phyloP scores from a whole-genome alignment of 1,140 invertebrate genomes.

The Papilio helenus region DNA sequence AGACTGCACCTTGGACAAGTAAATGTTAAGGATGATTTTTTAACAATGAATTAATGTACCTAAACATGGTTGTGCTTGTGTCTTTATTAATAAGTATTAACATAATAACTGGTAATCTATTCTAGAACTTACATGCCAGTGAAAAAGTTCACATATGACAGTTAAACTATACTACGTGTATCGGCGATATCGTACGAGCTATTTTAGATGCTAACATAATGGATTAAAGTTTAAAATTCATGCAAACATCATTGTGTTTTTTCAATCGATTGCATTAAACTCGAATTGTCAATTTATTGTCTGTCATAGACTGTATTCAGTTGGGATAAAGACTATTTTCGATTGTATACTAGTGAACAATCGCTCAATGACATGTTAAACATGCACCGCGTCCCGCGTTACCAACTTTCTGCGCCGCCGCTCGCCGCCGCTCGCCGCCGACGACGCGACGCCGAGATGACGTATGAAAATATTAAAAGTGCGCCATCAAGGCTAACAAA shows the following conservation, averaged over 20 bases:
- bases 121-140: background rate
- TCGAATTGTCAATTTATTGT: background rate
- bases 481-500: constrained; percentile 10
- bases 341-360: background rate
- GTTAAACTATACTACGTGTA: background rate
- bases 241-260: background rate
- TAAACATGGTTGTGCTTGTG: background rate
- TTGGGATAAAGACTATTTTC: background rate
- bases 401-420: constrained; percentile 8
- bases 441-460: constrained; percentile 5
- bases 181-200: background rate
- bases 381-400: constrained; percentile 17
- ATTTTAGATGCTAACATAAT: constrained; percentile 3
- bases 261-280: constrained; percentile 17
- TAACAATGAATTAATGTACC: background rate
- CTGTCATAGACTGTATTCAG: background rate
- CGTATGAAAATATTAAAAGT: constrained; percentile 6
- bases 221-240: constrained; percentile 15
- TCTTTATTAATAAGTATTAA: background rate
- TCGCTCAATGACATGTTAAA: constrained; percentile 36
- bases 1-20: no score
- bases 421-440: background rate
- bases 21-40: no score
- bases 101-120: background rate
- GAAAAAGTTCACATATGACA: background rate